Evolutionary conservation across 1,140 invertebrate genomes (phyloP).

Genomic region (Eurosta solidaginis): DNA sequence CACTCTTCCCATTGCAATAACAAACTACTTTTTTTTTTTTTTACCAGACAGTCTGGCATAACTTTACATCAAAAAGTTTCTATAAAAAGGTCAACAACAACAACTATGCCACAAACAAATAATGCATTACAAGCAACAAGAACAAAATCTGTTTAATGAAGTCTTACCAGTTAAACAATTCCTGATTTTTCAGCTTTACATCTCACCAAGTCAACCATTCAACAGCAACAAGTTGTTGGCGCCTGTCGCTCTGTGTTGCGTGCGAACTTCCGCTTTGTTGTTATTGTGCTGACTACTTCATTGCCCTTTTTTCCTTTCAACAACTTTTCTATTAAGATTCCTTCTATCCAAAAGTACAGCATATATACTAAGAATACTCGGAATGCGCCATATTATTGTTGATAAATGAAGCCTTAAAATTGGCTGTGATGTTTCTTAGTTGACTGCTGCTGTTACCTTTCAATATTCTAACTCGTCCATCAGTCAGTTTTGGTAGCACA

Average conservation of each 20-base stretch:
- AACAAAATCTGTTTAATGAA: background rate
- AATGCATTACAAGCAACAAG: background rate
- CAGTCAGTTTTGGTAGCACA: no score
- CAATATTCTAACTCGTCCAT: background rate
- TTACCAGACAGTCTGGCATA: no score
- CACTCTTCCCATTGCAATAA: no score
- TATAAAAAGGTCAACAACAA: background rate
- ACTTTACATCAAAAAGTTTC: no score
- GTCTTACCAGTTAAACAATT: background rate
- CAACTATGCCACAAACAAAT: background rate
- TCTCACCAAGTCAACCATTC: background rate
- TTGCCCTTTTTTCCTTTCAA: background rate
- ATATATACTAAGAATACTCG: background rate
- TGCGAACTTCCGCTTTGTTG: background rate
- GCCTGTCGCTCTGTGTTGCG: background rate
- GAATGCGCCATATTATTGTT: no score
- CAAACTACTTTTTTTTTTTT: no score
- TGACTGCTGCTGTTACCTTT: background rate
- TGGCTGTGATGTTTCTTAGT: no score
- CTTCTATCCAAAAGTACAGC: no score
- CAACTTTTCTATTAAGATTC: background rate
- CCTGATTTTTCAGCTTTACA: background rate
- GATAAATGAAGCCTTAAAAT: background rate
- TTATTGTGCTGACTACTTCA: background rate
- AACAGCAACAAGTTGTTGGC: background rate